A percentile compares a stretch with the other conserved stretches of the same genome.
phyloP scores from a whole-genome alignment of 2,113 vertebrate species.

The Donacobius atricapilla region DNA sequence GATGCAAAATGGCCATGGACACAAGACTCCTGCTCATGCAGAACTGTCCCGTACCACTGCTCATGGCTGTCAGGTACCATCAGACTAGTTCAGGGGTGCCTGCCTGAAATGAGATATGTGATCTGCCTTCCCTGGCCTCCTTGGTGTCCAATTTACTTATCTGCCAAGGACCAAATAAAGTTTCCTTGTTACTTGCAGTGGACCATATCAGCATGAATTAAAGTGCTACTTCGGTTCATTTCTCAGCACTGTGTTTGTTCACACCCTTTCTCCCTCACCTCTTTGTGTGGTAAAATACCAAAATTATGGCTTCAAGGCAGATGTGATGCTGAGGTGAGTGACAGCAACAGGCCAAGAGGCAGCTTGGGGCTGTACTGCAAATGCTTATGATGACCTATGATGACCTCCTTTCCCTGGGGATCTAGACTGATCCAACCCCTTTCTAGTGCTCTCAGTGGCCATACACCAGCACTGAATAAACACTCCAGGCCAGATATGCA shows the following conservation, averaged over 20 bases:
- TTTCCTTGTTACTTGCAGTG: not conserved
- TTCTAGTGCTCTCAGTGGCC: not conserved
- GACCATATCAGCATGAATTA: not conserved
- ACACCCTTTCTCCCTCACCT: not conserved
- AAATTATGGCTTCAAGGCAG: not conserved
- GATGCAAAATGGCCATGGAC: not conserved
- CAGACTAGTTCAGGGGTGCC: not conserved
- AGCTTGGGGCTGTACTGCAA: not conserved
- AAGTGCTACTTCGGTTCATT: not conserved
- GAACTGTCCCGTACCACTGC: not conserved
- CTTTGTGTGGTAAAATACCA: not conserved
- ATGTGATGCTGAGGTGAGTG: accelerated
- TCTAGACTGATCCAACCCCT: not conserved
- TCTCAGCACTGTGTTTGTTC: not conserved
- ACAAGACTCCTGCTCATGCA: not conserved
- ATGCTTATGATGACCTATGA: no score
- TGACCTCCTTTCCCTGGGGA: not conserved
- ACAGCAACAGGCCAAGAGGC: not conserved
- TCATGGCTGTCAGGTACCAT: accelerated
- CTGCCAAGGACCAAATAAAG: not conserved
- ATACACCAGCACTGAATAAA: not conserved
- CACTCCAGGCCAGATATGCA: not conserved
- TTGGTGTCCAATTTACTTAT: not conserved
- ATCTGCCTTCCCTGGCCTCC: not conserved
- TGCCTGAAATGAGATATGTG: accelerated